These are phyloP conservation scores for Tholera decimalis DNA, from an alignment of 2,888 invertebrate genomes.

Conservation along the genomic window DNA sequence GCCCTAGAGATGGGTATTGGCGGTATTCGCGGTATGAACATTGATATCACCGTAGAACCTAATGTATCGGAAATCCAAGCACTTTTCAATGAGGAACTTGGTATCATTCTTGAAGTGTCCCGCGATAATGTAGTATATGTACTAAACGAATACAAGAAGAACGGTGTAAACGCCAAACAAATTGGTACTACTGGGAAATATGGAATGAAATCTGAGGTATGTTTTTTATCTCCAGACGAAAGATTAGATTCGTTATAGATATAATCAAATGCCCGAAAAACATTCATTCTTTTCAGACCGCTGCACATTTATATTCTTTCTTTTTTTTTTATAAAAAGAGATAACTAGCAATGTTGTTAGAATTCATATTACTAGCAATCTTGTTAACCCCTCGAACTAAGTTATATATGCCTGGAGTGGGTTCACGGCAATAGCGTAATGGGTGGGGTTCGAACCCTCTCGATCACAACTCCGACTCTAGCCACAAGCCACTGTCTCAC, in stretches of 20 bases:
- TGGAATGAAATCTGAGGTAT: conserved; percentile 93
- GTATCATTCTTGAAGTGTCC: conserved; percentile 95
- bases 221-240: conserved; percentile 62
- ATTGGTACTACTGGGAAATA: conserved; percentile 93
- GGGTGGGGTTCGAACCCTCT: too few relatives aligned
- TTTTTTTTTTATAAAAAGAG: too few relatives aligned
- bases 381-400: too few relatives aligned
- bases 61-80: conserved; percentile 92
- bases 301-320: too few relatives aligned
- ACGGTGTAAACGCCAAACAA: conserved; percentile 92
- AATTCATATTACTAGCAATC: too few relatives aligned
- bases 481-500: too few relatives aligned
- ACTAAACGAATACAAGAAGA: conserved; percentile 91
- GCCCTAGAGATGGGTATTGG: conserved; percentile 99
- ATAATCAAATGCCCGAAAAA: not conserved
- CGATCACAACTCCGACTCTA: too few relatives aligned
- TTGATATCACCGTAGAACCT: conserved; percentile 90
- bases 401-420: too few relatives aligned
- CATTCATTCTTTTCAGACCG: not conserved
- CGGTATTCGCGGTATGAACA: conserved; percentile 95
- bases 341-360: too few relatives aligned
- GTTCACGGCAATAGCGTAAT: too few relatives aligned
- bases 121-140: conserved; percentile 91
- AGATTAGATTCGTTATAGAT: not conserved
- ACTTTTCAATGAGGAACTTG: conserved; percentile 96